Evolutionary conservation across 1,140 invertebrate species (phyloP), one percentile per base, ranked within the genome.

Genomic region (Tenebrio molitor): DNA sequence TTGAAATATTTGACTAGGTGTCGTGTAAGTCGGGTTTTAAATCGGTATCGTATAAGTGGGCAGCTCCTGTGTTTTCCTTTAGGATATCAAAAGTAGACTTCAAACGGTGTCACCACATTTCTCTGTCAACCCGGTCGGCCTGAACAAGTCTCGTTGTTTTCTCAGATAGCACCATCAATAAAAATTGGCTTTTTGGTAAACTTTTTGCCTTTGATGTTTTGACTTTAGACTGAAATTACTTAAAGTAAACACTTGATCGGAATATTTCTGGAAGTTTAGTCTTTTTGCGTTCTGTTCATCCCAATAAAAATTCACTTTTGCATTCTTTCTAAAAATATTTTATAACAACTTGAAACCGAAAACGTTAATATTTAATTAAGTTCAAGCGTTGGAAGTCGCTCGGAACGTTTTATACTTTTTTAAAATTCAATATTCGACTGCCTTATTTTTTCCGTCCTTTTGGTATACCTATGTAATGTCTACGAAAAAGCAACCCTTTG

Each of bases 111-210:
- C 42, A 12, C n/a, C 12, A 29, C 42, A 16, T 46, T 16, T 46
- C 12, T 25, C 50, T 58, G 50, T 15, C 50, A 58, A 58, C 50
- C n/a, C 10, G n/a, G 15, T 10, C 12, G 21, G 21, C n/a, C 23
- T 5, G 50, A 34, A 58, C 50, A 58, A 58, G 50, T 25, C 23
- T 25, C 50, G 7, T 29, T 58, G 23, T 58, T 58, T 58, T 58
- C 50, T 58, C 21, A 14, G 23, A 58, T 58, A 58, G 21, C 50
- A 58, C 29, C 50, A 58, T 58, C 50, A 58, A 58, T 58, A 58
- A 58, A 58, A 58, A 23, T 58, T 58, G 50, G 50, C 8, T 58
- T 58, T 58, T 58, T 58, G 21, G 50, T 58, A 58, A 58, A 58
- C 50, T 25, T 53, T 53, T 53, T 53, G 46, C 19, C 46, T 53